These are phyloP conservation scores for Andrena hattorfiana DNA, from an alignment of 2,888 invertebrate genomes.

Conservation along the genomic window DNA sequence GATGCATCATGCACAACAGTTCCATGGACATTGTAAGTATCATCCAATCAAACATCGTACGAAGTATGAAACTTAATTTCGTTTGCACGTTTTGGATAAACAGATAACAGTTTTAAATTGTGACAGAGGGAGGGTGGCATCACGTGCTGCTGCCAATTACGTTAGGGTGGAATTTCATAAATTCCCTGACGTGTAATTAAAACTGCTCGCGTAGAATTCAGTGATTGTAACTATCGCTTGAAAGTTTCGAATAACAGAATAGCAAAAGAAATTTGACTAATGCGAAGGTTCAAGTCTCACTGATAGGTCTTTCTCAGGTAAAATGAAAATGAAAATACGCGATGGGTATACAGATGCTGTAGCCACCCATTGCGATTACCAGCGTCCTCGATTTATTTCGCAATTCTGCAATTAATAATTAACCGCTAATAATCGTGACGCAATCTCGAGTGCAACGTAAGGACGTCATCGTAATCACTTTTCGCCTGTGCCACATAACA, in stretches of 20 bases:
- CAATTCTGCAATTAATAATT: slow-evolving; percentile 61
- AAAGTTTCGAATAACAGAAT: neutral
- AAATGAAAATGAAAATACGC: slow-evolving; percentile 27
- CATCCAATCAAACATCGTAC: neutral
- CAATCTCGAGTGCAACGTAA: slow-evolving; percentile 49
- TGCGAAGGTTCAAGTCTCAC: neutral
- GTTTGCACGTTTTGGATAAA: slow-evolving; percentile 23
- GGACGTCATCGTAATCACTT: slow-evolving; percentile 54
- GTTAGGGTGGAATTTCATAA: slow-evolving; percentile 56
- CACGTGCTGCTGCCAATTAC: slow-evolving; percentile 53
- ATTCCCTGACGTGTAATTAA: slow-evolving; percentile 73
- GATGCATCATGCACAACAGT: neutral
- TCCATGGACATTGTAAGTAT: slow-evolving; percentile 40
- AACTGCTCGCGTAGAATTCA: slow-evolving; percentile 47
- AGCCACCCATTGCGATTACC: slow-evolving; percentile 6
- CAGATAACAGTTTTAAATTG: slow-evolving; percentile 28
- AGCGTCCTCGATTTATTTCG: slow-evolving; percentile 62
- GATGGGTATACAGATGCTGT: slow-evolving; percentile 14
- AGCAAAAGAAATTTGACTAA: neutral
- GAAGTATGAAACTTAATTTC: neutral
- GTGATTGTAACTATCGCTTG: neutral
- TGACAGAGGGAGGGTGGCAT: slow-evolving; percentile 59
- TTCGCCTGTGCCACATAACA: slow-evolving; percentile 49
- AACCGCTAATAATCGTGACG: slow-evolving; percentile 64
- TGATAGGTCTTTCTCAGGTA: neutral